These are phyloP conservation scores for Phalacrocorax brasilianus DNA, from an alignment of 2,113 vertebrate genomes.

Conservation along the genomic window DNA sequence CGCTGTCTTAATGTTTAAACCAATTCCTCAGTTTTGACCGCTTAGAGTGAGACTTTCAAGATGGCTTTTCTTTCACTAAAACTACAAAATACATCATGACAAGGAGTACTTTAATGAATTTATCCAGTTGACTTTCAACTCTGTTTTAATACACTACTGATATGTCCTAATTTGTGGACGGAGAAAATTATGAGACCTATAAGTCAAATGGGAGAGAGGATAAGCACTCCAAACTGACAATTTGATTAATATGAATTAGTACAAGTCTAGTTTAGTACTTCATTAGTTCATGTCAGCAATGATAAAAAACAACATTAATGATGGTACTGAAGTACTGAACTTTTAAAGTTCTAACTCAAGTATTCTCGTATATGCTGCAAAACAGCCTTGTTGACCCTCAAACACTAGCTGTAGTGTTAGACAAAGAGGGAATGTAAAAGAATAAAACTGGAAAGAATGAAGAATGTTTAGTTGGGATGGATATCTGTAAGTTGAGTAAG, in stretches of 20 bases:
- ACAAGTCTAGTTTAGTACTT: constrained; percentile 21
- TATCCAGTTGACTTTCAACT: constrained; percentile 20
- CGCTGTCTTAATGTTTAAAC: neutral
- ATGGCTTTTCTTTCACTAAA: neutral
- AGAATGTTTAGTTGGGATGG: neutral
- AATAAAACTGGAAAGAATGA: neutral
- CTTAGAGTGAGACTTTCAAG: neutral
- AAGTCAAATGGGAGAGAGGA: constrained; percentile 33
- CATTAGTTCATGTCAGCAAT: constrained; percentile 46
- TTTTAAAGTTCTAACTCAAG: neutral
- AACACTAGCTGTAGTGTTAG: neutral
- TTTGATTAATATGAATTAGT: constrained; percentile 47
- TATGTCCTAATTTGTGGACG: constrained; percentile 30
- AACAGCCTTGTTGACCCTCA: neutral
- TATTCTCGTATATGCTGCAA: neutral
- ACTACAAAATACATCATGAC: neutral
- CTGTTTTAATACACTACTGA: constrained; percentile 3
- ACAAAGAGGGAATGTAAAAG: neutral
- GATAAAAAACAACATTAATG: constrained; percentile 31
- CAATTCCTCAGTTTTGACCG: neutral
- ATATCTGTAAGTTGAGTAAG: neutral
- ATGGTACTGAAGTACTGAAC: neutral
- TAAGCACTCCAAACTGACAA: constrained; percentile 19
- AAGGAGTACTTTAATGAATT: neutral
- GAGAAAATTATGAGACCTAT: constrained; percentile 36